phyloP scores from a whole-genome alignment of 2,888 invertebrate genomes.

The Acanthosoma haemorrhoidale region DNA sequence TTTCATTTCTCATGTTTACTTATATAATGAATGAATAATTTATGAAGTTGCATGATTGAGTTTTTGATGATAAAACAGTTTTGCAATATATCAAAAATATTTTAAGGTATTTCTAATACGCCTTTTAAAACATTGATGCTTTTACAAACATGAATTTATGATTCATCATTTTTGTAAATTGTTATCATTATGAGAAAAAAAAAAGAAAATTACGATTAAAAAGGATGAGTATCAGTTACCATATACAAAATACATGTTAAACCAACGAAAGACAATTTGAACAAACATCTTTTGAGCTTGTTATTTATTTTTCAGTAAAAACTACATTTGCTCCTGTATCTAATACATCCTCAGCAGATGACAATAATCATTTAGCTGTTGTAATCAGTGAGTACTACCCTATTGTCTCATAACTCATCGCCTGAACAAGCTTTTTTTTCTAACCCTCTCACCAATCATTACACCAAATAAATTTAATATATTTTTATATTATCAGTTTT shows the following conservation, averaged over 20 bases:
- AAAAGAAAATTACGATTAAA: too few species aligned
- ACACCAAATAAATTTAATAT: not conserved
- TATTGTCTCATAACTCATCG: slow-evolving; percentile 1
- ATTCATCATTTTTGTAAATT: too few species aligned
- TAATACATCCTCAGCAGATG: slow-evolving; percentile 8
- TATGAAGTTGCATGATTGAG: too few species aligned
- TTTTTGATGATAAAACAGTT: too few species aligned
- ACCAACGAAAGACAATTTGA: not conserved
- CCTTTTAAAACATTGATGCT: too few species aligned
- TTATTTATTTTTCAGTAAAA: slow-evolving; percentile 29
- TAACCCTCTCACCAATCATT: slow-evolving; percentile 11
- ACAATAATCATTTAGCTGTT: not conserved
- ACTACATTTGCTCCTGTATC: slow-evolving; percentile 8
- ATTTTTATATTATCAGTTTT: not conserved
- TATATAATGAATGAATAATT: too few species aligned
- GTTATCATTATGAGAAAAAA: too few species aligned
- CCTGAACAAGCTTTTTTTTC: slow-evolving; percentile 1
- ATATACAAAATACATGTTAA: not conserved
- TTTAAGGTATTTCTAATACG: too few species aligned
- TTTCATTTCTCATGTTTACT: too few species aligned
- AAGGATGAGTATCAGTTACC: too few species aligned
- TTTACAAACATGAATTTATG: too few species aligned
- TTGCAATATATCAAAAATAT: too few species aligned
- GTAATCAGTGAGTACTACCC: slow-evolving; percentile 31
- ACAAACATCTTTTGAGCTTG: not conserved